Percentiles rank a stretch among this genome's conserved stretches.
These are phyloP conservation scores for Acanthurus lineatus DNA, from an alignment of 2,797 vertebrate species.

Conservation along the genomic window DNA sequence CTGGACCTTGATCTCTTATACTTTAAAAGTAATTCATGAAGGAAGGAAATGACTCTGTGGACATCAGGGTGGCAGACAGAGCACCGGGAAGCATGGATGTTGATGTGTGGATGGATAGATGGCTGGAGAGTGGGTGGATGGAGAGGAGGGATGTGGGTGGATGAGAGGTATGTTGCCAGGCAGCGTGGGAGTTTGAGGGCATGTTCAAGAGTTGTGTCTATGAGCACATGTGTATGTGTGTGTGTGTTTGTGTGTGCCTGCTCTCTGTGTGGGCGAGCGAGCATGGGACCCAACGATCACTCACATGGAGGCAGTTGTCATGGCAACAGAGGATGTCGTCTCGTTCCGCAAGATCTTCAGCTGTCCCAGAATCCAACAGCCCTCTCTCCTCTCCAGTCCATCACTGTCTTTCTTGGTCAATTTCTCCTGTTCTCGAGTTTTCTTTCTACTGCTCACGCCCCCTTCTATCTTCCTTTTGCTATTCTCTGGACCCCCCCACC, in stretches of 20 bases:
- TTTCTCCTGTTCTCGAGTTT: slow-evolving; percentile 14
- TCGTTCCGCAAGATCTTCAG: slow-evolving; percentile 65
- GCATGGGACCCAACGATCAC: slow-evolving; percentile 70
- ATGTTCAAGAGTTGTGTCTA: slow-evolving; percentile 65
- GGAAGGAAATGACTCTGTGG: not conserved
- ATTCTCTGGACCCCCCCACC: not conserved
- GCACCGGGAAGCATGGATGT: slow-evolving; percentile 12
- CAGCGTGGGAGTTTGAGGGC: slow-evolving; percentile 73
- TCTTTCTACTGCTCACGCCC: slow-evolving; percentile 9
- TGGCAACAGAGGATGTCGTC: slow-evolving; percentile 82
- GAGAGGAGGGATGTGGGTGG: slow-evolving; percentile 47
- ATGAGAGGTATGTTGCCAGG: slow-evolving; percentile 68
- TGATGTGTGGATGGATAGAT: slow-evolving; percentile 33
- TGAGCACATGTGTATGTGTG: slow-evolving; percentile 1
- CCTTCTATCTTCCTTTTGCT: not conserved
- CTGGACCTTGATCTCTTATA: not conserved
- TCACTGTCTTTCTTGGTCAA: slow-evolving; percentile 17
- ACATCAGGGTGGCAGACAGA: slow-evolving; percentile 9
- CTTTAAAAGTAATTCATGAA: not conserved
- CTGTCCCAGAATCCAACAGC: slow-evolving; percentile 72
- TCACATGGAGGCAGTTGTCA: slow-evolving; percentile 80
- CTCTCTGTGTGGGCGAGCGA: slow-evolving; percentile 66
- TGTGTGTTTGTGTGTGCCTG: slow-evolving; percentile 31
- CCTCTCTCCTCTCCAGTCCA: slow-evolving; percentile 15
- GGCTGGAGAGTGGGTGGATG: slow-evolving; percentile 41